These are phyloP conservation scores for Tamias sibiricus DNA, from an alignment of 2,113 vertebrate species.

Conservation along the genomic window DNA sequence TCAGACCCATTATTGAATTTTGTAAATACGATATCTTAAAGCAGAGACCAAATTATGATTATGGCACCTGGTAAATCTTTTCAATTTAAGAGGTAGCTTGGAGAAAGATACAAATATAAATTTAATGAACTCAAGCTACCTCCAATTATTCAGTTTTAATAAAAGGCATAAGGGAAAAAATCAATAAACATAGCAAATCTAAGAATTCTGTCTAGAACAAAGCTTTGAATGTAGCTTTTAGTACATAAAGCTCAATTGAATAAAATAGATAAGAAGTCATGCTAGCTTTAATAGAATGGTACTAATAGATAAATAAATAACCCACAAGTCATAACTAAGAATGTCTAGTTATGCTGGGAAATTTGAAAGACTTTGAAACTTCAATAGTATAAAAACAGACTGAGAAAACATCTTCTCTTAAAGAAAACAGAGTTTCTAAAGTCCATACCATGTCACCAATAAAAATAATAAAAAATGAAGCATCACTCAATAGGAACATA, in stretches of 20 bases:
- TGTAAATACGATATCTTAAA: not conserved
- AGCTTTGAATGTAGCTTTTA: not conserved
- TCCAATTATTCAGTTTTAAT: not conserved
- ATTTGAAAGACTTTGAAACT: not conserved
- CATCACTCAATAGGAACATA: not conserved
- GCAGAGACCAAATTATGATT: not conserved
- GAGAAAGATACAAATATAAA: not conserved
- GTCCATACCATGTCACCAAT: too few species aligned
- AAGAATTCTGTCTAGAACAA: not conserved
- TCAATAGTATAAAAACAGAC: not conserved
- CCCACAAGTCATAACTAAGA: not conserved
- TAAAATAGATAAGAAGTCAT: not conserved
- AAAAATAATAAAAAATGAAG: not conserved
- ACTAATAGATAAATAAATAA: not conserved
- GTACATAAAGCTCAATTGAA: not conserved
- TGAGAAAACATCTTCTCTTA: not conserved
- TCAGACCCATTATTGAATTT: not conserved
- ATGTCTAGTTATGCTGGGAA: not conserved
- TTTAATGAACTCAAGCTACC: not conserved
- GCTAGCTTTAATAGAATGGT: not conserved
- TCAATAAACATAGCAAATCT: not conserved
- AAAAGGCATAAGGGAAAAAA: not conserved
- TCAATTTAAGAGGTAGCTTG: not conserved
- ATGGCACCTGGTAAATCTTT: not conserved
- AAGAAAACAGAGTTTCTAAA: not conserved